Conservation (phyloP, 2,888 invertebrate species). For the Drymonia ruficornis region DNA sequence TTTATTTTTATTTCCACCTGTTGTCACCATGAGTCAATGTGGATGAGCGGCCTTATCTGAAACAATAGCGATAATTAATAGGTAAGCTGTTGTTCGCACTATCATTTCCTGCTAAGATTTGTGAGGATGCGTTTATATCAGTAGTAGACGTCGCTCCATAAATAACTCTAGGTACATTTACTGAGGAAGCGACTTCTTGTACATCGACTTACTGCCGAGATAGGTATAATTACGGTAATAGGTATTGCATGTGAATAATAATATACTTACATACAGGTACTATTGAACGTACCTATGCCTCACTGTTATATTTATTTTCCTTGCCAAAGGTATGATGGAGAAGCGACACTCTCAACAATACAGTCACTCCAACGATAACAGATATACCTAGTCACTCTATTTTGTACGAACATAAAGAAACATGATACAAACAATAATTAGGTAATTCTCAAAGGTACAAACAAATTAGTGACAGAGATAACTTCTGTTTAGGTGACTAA, state of each 20-base stretch:
- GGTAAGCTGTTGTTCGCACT: slow-evolving; percentile 22
- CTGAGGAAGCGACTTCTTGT: no score
- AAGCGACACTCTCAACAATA: no score
- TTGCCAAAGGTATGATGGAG: no score
- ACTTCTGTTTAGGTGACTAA: not conserved
- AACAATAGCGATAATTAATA: slow-evolving; percentile 22
- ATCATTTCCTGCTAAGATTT: slow-evolving; percentile 16
- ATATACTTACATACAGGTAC: no score
- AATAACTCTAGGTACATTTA: slow-evolving; percentile 2
- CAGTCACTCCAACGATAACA: no score
- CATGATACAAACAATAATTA: not conserved
- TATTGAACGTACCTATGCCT: no score
- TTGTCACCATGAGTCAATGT: slow-evolving; percentile 4
- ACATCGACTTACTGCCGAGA: no score
- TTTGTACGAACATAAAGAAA: slow-evolving; percentile 4
- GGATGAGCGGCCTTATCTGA: slow-evolving; percentile 14
- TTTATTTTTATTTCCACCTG: slow-evolving; percentile 19
- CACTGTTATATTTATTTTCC: no score
- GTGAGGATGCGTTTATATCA: slow-evolving; percentile 7
- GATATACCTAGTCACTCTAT: no score
- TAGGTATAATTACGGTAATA: no score
- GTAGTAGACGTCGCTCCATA: not conserved
- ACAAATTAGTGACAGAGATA: not conserved
- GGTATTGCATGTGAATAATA: no score
- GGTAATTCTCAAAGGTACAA: not conserved